Evolutionary conservation across 1,140 invertebrate genomes (phyloP).

Genomic region (Drosophila saltans): DNA sequence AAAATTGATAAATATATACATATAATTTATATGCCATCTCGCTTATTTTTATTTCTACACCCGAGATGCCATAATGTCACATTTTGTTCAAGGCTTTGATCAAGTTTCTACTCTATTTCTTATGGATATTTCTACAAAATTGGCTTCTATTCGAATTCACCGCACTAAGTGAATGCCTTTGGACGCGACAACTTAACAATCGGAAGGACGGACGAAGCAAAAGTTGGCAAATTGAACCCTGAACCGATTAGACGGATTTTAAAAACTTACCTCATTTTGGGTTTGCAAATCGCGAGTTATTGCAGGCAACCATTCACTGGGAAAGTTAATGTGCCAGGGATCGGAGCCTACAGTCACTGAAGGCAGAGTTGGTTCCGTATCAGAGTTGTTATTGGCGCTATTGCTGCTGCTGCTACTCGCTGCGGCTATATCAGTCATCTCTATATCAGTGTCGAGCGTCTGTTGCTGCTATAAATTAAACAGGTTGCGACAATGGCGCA

Average conservation of each 20-base stretch:
- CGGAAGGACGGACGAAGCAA: background rate
- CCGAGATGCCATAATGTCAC: too few relatives aligned
- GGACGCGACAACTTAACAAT: too few relatives aligned
- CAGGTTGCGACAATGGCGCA: slow-evolving; percentile 38
- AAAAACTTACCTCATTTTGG: slow-evolving; percentile 85
- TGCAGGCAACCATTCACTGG: slow-evolving; percentile 91
- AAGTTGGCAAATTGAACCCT: background rate
- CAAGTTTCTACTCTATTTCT: too few relatives aligned
- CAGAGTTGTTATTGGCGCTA: slow-evolving; percentile 37
- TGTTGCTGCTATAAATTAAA: slow-evolving; percentile 41
- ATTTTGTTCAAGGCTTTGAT: too few relatives aligned
- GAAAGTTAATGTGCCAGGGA: slow-evolving; percentile 85
- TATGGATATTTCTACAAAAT: background rate
- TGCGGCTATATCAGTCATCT: slow-evolving; percentile 63
- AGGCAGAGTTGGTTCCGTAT: slow-evolving; percentile 77
- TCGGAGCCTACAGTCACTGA: slow-evolving; percentile 85
- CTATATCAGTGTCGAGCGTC: slow-evolving; percentile 60
- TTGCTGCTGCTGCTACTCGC: slow-evolving; percentile 35
- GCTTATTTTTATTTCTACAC: background rate
- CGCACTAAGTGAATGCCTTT: too few relatives aligned
- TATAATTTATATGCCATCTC: background rate
- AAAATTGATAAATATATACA: too few relatives aligned
- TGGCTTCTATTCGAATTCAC: too few relatives aligned
- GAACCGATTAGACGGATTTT: background rate
- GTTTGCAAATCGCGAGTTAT: slow-evolving; percentile 89